Base-by-base conservation (phyloP, 2,797 vertebrate species). In the Odontamblyopus lacepedii region DNA sequence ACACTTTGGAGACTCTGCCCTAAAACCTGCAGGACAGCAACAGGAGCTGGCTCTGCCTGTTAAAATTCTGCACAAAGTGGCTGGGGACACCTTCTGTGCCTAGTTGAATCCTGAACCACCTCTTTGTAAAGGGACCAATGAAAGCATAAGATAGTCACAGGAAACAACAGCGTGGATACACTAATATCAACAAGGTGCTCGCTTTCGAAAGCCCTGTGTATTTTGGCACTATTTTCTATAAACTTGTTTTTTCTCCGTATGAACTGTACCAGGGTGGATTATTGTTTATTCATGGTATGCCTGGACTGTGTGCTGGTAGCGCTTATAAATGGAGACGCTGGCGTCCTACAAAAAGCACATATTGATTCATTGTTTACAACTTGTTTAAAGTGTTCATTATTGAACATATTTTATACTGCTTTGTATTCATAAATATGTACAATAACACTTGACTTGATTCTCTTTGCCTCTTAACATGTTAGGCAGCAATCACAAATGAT, bases 281-380 rank as follows among this genome's bases (percentile, higher is more conserved):
- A 66, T 81, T 78, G 85, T 63, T 75, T 62, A 65, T 88, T 81
- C 91, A 87, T 89, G 78, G 59, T 71, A 90, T 86, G 89, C 91
- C 88, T 83, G 15, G 84, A 89, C 87, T 65, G 82, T 71, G 89
- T 80, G 88, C 79, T 90, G 92, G 93, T 93, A 92, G 91, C 93
- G 84, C 92, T 90, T 92, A 89, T 19, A 83, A 90, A 92, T 93
- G 92, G 92, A 94, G 96, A 95, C 95, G 96, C 96, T 88, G 96
- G 96, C 96, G 95, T 96, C 96, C 94, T 94, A 85, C 88, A 94
- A 94, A 94, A 94, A 96, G 96, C 96, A 96, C 95, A 95, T 94
- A 92, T 91, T 88, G 92, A 93, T 89, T 85, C 93, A 95, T 95
- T 96, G 96, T 97, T 97, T 97, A 97, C 96, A 96, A 93, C 91